Base-by-base conservation (phyloP, 2,797 vertebrate genomes). In the Sebastes melanostomus region DNA sequence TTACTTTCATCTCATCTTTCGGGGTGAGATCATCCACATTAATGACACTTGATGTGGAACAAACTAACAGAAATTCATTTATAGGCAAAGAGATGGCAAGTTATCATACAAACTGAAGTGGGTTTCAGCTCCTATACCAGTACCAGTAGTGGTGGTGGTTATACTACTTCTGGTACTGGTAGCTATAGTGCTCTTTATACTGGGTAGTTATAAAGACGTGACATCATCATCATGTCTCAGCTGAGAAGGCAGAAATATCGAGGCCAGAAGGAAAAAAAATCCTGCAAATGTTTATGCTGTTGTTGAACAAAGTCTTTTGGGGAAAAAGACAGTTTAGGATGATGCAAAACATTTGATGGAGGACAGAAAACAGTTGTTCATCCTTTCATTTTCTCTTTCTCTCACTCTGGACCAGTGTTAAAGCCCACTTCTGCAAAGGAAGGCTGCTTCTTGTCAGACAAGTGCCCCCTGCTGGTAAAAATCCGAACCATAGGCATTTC, bases 391-490 rank as follows among this genome's bases (percentile, higher is more conserved):
- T 50, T 82, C 36, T 59, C 34, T 72, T 5, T 38, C n/a, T 68
- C 34, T 78, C 55, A 75, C 81, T 85, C 36, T 3, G 29, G 20
- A 85, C 61, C 71, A 81, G 59, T 67, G 61, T 52, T 27, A 24
- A 84, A 83, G 20, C 75, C 80, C 73, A 80, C 80, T 81, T 68
- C 77, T 85, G 75, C 69, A 77, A 68, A 84, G 54, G 25, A 42
- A 71, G 56, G 24, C 66, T 78, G 73, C 80, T 93, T 82, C 86
- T 90, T 90, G 90, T 92, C 86, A 86, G 90, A 89, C 70, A 94
- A 90, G 86, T 71, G 94, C 94, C 95, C 92, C 91, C 95, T 95
- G 91, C 92, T 92, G 95, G 93, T 84, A 86, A 27, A 84, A 84
- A 89, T 84, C 73, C 30, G 18, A 22, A 86, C 22, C 72, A 77